phyloP scores from a whole-genome alignment of 2,888 invertebrate genomes.

The Harpagoxenus sublaevis region DNA sequence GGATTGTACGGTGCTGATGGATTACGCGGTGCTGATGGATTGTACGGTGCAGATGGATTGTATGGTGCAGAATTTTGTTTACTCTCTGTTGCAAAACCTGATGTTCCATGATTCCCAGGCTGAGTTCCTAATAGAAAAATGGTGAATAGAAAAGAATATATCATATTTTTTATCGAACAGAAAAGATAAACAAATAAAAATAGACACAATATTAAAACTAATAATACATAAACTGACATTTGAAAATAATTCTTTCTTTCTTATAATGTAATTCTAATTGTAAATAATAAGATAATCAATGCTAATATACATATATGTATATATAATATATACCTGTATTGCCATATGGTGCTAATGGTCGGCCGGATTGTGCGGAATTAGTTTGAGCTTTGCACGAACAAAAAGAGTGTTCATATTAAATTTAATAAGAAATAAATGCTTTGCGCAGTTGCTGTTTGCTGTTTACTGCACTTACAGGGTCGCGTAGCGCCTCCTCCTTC shows the following conservation, averaged over 20 bases:
- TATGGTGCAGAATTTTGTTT: constrained; percentile 63
- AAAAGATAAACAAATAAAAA: neutral
- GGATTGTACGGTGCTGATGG: constrained; percentile 28
- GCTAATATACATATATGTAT: neutral
- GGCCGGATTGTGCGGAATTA: constrained; percentile 16
- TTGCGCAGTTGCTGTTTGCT: neutral
- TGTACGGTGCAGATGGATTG: constrained; percentile 60
- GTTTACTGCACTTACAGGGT: constrained; percentile 64
- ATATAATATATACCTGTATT: constrained; percentile 1
- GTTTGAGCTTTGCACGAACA: constrained; percentile 39
- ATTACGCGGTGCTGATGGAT: constrained; percentile 28
- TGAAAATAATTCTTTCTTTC: neutral
- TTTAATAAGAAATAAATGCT: neutral
- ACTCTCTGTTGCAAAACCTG: constrained; percentile 40
- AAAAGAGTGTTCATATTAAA: neutral
- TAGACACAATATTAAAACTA: neutral
- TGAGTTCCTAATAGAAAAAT: constrained; percentile 31
- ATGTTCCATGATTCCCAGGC: constrained; percentile 5
- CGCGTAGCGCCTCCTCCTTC: constrained; percentile 71
- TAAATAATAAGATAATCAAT: constrained; percentile 19
- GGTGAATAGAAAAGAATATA: neutral
- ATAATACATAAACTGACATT: neutral
- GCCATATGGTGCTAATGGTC: neutral
- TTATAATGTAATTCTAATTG: neutral
- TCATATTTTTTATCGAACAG: neutral